Base-by-base conservation (phyloP, 2,888 invertebrate genomes). In the Dicycla oo region DNA sequence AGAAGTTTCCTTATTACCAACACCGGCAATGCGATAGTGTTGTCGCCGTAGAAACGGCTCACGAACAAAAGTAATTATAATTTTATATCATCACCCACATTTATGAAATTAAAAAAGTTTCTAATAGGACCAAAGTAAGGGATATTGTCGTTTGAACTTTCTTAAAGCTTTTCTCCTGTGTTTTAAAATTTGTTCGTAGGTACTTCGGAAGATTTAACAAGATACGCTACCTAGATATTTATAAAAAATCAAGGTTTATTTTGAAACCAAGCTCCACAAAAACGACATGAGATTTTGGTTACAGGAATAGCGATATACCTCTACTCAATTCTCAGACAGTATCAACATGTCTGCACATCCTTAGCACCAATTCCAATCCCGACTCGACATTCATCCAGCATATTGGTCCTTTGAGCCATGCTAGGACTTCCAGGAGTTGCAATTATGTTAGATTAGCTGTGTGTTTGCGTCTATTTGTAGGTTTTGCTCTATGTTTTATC, bases 21-120 rank as follows among this genome's bases (percentile, higher is more conserved):
- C 61, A 26, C 34, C 51, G 34, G 73, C 34, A 73, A 85, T 66
- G 26, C 30, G 80, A 84, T 84, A 84, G 71, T 83, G 73, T 74
- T 84, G 78, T 58, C 20, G 49, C 34, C 0, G 23, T 11, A 18
- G 49, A 51, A 72, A 54, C 38, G 38, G 20, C 45, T 51, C 53
- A 18, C 51, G n/a, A 75, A 84, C 64, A 79, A 80, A 69, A 74
- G 75, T 76, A 75, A 81, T 85, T 85, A 80, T 80, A 77, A 79
- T 77, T 79, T 71, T 69, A 40, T 73, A 67, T 57, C 61, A 65
- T 69, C 53, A 68, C 54, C 54, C 45, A 66, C 65, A 65, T 75
- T 61, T 61, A 72, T 49, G 62, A 75, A 61, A 80, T 77, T 67
- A 78, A 43, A 68, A 78, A 82, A 78, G 57, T 80, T 83, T 72